phyloP scores from a whole-genome alignment of 1,140 invertebrate genomes.

The Drosophila carrolli region DNA sequence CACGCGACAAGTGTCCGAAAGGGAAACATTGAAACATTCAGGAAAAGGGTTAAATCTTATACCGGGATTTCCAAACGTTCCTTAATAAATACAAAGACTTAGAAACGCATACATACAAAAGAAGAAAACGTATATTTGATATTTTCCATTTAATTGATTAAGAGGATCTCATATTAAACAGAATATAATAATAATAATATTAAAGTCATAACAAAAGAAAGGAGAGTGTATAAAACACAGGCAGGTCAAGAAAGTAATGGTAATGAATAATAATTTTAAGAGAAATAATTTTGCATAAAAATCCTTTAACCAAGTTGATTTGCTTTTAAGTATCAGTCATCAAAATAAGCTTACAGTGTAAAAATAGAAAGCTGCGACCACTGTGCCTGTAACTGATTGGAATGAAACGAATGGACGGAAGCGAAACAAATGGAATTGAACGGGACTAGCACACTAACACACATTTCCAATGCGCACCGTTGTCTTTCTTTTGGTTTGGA shows the following conservation, averaged over 20 bases:
- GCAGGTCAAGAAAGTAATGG: too few species aligned
- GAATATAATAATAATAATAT: too few species aligned
- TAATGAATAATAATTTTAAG: too few species aligned
- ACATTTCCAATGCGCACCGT: slow-evolving; percentile 70
- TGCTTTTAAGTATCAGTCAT: not conserved
- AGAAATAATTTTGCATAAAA: too few species aligned
- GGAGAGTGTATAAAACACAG: too few species aligned
- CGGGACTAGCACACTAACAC: slow-evolving; percentile 76
- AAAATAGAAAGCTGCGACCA: slow-evolving; percentile 43
- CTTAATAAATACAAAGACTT: too few species aligned
- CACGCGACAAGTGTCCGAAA: slow-evolving; percentile 73
- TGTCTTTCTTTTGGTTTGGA: slow-evolving; percentile 35
- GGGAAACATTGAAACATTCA: not conserved
- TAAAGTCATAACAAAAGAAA: too few species aligned
- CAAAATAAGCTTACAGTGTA: not conserved
- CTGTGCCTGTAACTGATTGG: slow-evolving; percentile 54
- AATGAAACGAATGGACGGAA: slow-evolving; percentile 36
- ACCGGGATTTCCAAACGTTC: not conserved
- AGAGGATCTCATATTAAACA: too few species aligned
- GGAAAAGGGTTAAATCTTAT: not conserved
- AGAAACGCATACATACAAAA: too few species aligned
- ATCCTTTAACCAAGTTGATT: too few species aligned
- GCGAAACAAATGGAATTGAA: slow-evolving; percentile 12
- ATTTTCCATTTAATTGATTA: too few species aligned
- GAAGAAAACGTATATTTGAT: too few species aligned